Evolutionary conservation across 2,888 invertebrate genomes (phyloP).

Genomic region (Strigamia maritima): DNA sequence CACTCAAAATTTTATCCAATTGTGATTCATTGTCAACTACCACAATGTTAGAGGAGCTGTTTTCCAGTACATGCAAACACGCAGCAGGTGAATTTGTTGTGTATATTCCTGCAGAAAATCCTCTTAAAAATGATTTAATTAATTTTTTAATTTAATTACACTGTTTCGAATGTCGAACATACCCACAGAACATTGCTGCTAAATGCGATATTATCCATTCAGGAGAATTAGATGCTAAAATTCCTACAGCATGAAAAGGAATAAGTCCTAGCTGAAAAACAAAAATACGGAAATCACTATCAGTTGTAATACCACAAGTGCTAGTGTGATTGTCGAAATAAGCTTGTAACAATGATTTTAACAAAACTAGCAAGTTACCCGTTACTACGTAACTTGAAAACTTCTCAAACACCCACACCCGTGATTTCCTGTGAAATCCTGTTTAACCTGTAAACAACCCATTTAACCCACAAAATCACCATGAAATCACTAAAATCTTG

Average conservation of each 20-base stretch:
- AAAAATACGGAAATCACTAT: too few relatives aligned
- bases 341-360: too few relatives aligned
- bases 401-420: too few relatives aligned
- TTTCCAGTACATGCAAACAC: slow-evolving; percentile 71
- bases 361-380: too few relatives aligned
- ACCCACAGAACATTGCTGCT: slow-evolving; percentile 84
- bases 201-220: slow-evolving; percentile 85
- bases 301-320: too few relatives aligned
- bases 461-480: too few relatives aligned
- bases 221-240: slow-evolving; percentile 84
- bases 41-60: slow-evolving; percentile 77
- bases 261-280: slow-evolving; percentile 68
- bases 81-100: slow-evolving; percentile 86
- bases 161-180: neutral
- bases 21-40: slow-evolving; percentile 65
- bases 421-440: too few relatives aligned
- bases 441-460: too few relatives aligned
- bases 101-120: slow-evolving; percentile 82
- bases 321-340: too few relatives aligned
- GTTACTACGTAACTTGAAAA: too few relatives aligned
- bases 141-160: slow-evolving; percentile 38
- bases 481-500: too few relatives aligned
- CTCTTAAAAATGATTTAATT: slow-evolving; percentile 58
- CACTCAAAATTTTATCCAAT: slow-evolving; percentile 49
- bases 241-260: slow-evolving; percentile 74